These are phyloP conservation scores for Prionchulus punctatus DNA, from an alignment of 2,888 invertebrate genomes.

Conservation along the genomic window DNA sequence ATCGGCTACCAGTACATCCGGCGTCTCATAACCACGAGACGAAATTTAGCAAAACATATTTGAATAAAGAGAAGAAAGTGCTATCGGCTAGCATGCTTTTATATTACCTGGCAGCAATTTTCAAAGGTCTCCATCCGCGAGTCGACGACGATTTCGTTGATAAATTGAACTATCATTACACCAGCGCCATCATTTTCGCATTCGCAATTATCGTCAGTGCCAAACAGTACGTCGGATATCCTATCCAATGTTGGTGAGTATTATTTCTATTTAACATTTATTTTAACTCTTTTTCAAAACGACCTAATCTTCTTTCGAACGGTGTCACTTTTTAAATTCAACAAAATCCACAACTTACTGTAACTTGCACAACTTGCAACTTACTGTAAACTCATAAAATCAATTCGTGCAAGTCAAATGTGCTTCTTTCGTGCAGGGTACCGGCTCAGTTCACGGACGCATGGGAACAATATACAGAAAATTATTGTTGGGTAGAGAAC, in stretches of 20 bases:
- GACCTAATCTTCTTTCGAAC: no score
- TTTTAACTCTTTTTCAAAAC: not conserved
- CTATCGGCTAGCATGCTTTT: slow-evolving; percentile 31
- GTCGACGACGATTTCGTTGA: slow-evolving; percentile 32
- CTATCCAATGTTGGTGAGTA: slow-evolving; percentile 25
- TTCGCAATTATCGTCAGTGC: slow-evolving; percentile 34
- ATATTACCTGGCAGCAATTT: slow-evolving; percentile 32
- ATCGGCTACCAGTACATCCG: slow-evolving; percentile 28
- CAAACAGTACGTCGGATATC: slow-evolving; percentile 30
- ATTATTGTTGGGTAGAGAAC: slow-evolving; percentile 41
- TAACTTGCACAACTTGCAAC: no score
- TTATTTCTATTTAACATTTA: not conserved
- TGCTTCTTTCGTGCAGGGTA: slow-evolving; percentile 29
- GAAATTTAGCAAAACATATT: slow-evolving; percentile 29
- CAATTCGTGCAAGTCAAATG: no score
- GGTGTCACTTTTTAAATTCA: no score
- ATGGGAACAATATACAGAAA: slow-evolving; percentile 40
- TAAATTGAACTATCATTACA: slow-evolving; percentile 21
- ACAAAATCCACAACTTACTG: no score
- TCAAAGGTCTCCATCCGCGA: slow-evolving; percentile 32
- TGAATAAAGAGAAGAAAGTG: slow-evolving; percentile 19
- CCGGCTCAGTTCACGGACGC: slow-evolving; percentile 40
- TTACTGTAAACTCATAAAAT: no score
- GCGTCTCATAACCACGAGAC: slow-evolving; percentile 25
- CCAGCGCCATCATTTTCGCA: slow-evolving; percentile 33